These are phyloP conservation scores for human DNA, from an alignment of 2,113 vertebrate species.

Conservation along the genomic window DNA sequence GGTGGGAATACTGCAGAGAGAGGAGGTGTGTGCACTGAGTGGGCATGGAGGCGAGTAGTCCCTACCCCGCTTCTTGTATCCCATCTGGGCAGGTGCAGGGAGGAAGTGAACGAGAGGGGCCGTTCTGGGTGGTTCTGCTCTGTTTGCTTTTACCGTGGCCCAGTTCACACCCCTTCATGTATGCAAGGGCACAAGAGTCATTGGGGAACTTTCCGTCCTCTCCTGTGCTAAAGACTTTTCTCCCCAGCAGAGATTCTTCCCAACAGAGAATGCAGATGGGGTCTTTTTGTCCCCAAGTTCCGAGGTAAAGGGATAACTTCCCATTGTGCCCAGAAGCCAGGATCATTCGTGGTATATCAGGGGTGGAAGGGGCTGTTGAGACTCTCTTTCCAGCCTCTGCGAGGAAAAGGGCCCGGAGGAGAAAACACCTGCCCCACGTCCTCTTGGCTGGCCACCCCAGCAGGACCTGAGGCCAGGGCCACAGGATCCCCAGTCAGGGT, in stretches of 20 bases:
- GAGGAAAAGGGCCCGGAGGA: background rate
- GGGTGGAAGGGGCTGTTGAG: background rate
- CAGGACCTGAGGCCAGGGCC: too few species aligned
- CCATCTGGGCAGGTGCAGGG: background rate
- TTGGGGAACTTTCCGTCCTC: conserved; percentile 12
- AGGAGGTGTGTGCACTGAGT: background rate
- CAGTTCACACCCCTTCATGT: background rate
- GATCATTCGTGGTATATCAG: rapidly evolving
- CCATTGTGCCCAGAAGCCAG: background rate
- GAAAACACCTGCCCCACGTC: background rate
- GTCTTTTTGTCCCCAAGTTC: background rate
- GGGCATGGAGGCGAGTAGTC: rapidly evolving
- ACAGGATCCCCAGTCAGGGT: rapidly evolving
- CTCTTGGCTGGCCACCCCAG: background rate
- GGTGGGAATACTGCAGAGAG: background rate
- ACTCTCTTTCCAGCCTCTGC: background rate
- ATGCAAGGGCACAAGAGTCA: background rate
- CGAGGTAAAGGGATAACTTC: background rate
- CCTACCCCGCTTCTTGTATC: rapidly evolving
- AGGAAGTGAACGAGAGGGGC: background rate
- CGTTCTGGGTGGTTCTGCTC: conserved; percentile 10
- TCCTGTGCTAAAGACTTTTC: background rate
- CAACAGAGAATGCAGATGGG: background rate
- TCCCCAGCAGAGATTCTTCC: background rate
- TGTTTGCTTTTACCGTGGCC: background rate